Evolutionary conservation across 2,888 invertebrate species (phyloP).

Genomic region (Trissolcus japonicus): DNA sequence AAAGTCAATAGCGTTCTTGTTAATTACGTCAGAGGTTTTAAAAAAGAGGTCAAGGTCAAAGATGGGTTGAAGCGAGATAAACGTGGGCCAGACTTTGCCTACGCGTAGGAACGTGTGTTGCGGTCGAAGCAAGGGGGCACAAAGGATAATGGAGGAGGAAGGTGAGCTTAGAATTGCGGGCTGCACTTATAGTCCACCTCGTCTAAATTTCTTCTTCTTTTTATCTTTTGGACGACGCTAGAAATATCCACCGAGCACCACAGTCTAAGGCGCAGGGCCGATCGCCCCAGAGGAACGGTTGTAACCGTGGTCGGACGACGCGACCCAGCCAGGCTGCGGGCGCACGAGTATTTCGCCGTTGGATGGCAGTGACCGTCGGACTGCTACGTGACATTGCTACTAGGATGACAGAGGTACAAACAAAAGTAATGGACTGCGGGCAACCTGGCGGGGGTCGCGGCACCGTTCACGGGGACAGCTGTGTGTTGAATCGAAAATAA

Average conservation of each 20-base stretch:
- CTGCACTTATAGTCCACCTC: constrained; percentile 52
- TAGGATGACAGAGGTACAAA: background rate
- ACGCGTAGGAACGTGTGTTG: constrained; percentile 42
- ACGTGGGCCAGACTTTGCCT: constrained; percentile 30
- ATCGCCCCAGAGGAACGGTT: constrained; percentile 54
- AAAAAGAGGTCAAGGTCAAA: constrained; percentile 2
- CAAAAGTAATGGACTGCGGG: background rate
- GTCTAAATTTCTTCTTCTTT: constrained; percentile 20
- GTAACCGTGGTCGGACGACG: constrained; percentile 26
- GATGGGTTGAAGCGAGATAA: constrained; percentile 14
- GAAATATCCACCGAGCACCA: constrained; percentile 57
- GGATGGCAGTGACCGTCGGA: background rate
- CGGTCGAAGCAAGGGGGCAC: background rate
- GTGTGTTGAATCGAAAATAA: constrained; percentile 19
- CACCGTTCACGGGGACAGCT: constrained; percentile 2
- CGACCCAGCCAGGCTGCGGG: constrained; percentile 14
- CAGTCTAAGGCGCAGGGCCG: constrained; percentile 57
- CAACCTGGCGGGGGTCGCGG: background rate
- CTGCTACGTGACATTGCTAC: too few relatives aligned
- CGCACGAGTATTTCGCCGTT: background rate
- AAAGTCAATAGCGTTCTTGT: constrained; percentile 4
- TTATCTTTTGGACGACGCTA: constrained; percentile 38
- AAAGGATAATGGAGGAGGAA: background rate
- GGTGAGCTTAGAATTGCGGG: constrained; percentile 31
- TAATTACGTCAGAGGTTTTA: constrained; percentile 15